A percentile compares a stretch with the other conserved stretches of the same genome.
Conservation (phyloP, 2,797 vertebrate species). For the Diplodus puntazzo region DNA sequence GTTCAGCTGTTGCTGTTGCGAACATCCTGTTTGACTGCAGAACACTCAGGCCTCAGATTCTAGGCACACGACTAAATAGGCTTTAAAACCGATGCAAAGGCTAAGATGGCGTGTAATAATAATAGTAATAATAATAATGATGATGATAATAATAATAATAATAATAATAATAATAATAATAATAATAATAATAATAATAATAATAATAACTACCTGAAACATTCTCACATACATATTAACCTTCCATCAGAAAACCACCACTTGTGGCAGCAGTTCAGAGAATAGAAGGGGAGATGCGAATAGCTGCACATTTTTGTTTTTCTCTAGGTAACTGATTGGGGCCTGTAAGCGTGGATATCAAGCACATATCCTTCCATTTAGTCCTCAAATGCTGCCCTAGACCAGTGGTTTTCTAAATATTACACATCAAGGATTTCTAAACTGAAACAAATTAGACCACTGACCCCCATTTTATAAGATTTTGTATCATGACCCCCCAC, state of each 20-base stretch:
- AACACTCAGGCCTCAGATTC: constrained; percentile 24
- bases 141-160: constrained; percentile 28
- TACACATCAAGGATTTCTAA: too few species aligned
- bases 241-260: constrained; percentile 52
- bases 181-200: too few species aligned
- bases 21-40: constrained; percentile 31
- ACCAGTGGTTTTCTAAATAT: too few species aligned
- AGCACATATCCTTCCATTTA: neutral
- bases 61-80: constrained; percentile 38
- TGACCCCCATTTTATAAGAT: too few species aligned
- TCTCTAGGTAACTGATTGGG: constrained; percentile 12
- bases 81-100: constrained; percentile 43
- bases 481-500: too few species aligned
- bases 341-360: constrained; percentile 26
- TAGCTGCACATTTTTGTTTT: constrained; percentile 46
- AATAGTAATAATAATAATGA: too few species aligned
- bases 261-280: constrained; percentile 48
- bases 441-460: too few species aligned
- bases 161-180: too few species aligned
- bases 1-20: constrained; percentile 2
- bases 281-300: constrained; percentile 43
- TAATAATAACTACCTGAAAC: constrained; percentile 13
- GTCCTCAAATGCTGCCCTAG: too few species aligned
- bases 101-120: constrained; percentile 53
- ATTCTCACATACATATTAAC: constrained; percentile 38